phyloP scores from a whole-genome alignment of 2,888 invertebrate genomes.

The Hypselothyrea guttata region DNA sequence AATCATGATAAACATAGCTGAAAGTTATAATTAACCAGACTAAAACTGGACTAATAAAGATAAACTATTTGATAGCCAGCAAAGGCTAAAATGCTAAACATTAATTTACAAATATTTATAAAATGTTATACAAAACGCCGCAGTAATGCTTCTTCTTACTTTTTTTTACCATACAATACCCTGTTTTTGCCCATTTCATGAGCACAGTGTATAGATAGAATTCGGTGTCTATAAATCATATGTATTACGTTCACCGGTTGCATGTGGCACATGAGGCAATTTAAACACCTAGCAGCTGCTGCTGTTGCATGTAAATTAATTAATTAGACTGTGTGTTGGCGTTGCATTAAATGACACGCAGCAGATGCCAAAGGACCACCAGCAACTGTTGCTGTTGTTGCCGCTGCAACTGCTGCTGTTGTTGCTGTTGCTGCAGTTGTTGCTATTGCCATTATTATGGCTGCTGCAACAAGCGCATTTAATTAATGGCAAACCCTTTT shows the following conservation, averaged over 20 bases:
- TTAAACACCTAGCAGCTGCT: conserved; percentile 27
- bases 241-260: conserved; percentile 14
- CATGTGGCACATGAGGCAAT: conserved; percentile 41
- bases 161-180: too few species aligned
- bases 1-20: too few species aligned
- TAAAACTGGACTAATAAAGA: too few species aligned
- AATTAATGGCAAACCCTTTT: conserved; percentile 64
- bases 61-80: too few species aligned
- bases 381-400: neutral
- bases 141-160: too few species aligned
- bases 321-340: conserved; percentile 62
- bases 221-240: too few species aligned
- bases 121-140: too few species aligned
- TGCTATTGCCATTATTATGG: too few species aligned
- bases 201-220: neutral
- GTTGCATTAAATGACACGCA: conserved; percentile 45
- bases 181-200: too few species aligned
- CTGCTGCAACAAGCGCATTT: conserved; percentile 58
- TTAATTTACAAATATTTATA: too few species aligned
- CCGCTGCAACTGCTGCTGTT: neutral
- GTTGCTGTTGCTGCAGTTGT: neutral
- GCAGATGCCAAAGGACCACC: conserved; percentile 55
- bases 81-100: too few species aligned
- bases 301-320: conserved; percentile 70
- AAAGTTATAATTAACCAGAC: too few species aligned